Conservation (phyloP, 2,888 invertebrate genomes). For the Anthophora plumipes region DNA sequence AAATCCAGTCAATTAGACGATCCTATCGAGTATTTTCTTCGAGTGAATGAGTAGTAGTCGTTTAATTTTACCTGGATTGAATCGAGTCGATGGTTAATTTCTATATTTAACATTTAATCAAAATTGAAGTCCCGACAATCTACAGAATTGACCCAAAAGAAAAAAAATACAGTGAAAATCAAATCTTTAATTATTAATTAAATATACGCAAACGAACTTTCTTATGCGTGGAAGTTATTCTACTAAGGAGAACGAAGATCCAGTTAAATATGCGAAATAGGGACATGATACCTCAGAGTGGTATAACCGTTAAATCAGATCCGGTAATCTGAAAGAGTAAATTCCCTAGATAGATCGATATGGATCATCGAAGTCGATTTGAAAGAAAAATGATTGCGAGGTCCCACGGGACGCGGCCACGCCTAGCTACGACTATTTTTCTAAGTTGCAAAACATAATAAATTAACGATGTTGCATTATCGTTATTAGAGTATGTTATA, state of each 20-base stretch:
- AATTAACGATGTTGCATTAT: conserved; percentile 84
- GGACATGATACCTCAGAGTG: neutral
- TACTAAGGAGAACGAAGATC: neutral
- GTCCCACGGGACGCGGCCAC: conserved; percentile 76
- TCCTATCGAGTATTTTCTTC: conserved; percentile 34
- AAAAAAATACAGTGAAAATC: conserved; percentile 10
- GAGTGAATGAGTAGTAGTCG: neutral
- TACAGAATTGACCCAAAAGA: neutral
- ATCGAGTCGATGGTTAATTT: neutral
- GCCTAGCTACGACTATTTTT: conserved; percentile 83
- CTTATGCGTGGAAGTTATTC: neutral
- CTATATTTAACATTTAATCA: conserved; percentile 14
- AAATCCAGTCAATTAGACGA: conserved; percentile 63
- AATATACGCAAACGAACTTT: neutral
- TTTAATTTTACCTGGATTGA: neutral
- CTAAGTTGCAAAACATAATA: conserved; percentile 84
- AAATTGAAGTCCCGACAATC: neutral
- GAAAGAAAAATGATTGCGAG: conserved; percentile 59
- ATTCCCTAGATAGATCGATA: conserved; percentile 3
- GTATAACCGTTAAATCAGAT: neutral
- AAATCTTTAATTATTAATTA: conserved; percentile 18
- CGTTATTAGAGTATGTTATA: conserved; percentile 84
- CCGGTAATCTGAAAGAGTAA: neutral
- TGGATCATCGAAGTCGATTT: neutral
- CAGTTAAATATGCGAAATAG: neutral